Percentiles rank a stretch among this genome's conserved stretches.
phyloP scores from a whole-genome alignment of 2,888 invertebrate genomes.

The Cantharis rustica region DNA sequence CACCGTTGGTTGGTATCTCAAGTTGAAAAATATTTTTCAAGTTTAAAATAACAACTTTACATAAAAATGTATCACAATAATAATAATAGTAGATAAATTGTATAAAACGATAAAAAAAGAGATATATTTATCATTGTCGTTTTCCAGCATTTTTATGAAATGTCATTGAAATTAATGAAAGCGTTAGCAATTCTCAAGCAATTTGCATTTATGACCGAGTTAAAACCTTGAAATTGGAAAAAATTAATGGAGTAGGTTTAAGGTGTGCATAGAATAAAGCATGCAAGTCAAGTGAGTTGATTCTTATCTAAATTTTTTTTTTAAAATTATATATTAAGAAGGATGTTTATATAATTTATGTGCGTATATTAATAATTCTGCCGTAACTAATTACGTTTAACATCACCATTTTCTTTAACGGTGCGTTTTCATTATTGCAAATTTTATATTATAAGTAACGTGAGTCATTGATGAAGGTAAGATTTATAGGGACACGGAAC shows the following conservation, averaged over 20 bases:
- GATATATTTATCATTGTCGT: neutral
- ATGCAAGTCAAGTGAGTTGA: slow-evolving; percentile 8
- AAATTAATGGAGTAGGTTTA: slow-evolving; percentile 18
- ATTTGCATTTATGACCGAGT: slow-evolving; percentile 7
- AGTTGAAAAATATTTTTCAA: neutral
- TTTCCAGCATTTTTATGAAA: neutral
- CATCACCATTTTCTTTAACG: neutral
- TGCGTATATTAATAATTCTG: slow-evolving; percentile 1
- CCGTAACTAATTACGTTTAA: neutral
- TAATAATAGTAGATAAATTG: neutral
- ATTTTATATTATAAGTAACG: slow-evolving; percentile 9
- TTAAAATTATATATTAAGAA: neutral
- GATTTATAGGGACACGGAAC: slow-evolving; percentile 14
- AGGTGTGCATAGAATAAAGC: slow-evolving; percentile 10
- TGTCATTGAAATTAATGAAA: slow-evolving; percentile 16
- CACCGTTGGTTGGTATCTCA: neutral
- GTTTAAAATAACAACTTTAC: neutral
- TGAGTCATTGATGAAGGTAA: slow-evolving; percentile 18
- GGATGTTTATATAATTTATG: neutral
- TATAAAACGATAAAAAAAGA: neutral
- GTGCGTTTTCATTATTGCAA: neutral
- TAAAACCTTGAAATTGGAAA: slow-evolving; percentile 11
- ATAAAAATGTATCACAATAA: neutral
- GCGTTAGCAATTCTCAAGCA: slow-evolving; percentile 4
- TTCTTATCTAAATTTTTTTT: slow-evolving; percentile 1